These are phyloP conservation scores for Centruroides sculpturatus DNA, from an alignment of 1,140 invertebrate species.

Conservation along the genomic window DNA sequence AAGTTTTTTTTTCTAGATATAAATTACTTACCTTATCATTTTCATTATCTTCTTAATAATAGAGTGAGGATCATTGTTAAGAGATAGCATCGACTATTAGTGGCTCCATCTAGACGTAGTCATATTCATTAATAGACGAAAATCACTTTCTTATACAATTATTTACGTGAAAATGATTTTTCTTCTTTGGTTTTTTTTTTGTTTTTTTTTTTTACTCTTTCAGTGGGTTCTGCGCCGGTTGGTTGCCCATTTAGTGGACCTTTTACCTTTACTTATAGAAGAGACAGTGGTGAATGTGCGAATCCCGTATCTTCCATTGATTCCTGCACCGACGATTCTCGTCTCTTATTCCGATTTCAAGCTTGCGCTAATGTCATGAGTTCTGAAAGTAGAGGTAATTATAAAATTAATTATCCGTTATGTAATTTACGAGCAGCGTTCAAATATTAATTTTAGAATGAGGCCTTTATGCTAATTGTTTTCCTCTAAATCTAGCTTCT, in stretches of 20 bases:
- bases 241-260: constrained; percentile 30
- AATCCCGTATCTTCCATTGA: constrained; percentile 59
- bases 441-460: too few relatives aligned
- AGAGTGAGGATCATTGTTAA: too few relatives aligned
- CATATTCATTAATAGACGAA: too few relatives aligned
- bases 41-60: too few relatives aligned
- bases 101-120: too few relatives aligned
- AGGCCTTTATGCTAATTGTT: too few relatives aligned
- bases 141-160: background rate
- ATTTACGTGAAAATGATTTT: background rate
- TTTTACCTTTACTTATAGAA: constrained; percentile 63
- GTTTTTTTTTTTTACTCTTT: background rate
- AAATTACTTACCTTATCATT: too few relatives aligned
- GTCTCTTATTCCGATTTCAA: constrained; percentile 69
- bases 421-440: too few relatives aligned
- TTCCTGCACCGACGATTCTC: constrained; percentile 63
- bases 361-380: constrained; percentile 76
- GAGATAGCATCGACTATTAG: too few relatives aligned
- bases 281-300: constrained; percentile 54
- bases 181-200: background rate
- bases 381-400: constrained; percentile 40
- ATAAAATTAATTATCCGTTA: too few relatives aligned
- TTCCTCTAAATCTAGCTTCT: too few relatives aligned
- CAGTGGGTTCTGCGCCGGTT: constrained; percentile 27
- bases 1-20: too few relatives aligned